These are phyloP conservation scores for Cherax quadricarinatus DNA, from an alignment of 1,140 invertebrate species.

Conservation along the genomic window DNA sequence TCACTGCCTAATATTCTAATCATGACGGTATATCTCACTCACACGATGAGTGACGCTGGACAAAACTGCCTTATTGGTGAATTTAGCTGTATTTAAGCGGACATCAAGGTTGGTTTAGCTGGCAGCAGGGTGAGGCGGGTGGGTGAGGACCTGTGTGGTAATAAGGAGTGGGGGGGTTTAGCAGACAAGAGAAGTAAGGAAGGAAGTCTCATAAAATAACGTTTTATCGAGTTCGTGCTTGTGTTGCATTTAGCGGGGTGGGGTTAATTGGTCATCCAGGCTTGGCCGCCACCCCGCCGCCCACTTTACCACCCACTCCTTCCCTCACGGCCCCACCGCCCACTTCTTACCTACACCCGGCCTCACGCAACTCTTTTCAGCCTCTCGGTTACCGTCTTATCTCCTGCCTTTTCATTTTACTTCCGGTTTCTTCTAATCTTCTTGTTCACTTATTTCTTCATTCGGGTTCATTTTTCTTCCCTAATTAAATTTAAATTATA, in stretches of 20 bases:
- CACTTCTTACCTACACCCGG: no score
- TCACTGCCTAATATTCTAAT: no score
- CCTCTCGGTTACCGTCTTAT: neutral
- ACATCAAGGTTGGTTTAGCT: no score
- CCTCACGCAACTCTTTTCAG: neutral
- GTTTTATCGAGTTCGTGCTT: neutral
- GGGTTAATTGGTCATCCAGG: neutral
- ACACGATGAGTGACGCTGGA: no score
- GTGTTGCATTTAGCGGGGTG: neutral
- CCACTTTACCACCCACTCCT: neutral
- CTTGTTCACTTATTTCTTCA: no score
- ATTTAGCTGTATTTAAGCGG: no score
- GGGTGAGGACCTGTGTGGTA: no score
- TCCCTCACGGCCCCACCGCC: neutral
- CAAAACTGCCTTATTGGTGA: no score
- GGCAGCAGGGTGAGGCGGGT: no score
- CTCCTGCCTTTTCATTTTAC: conserved; percentile 5
- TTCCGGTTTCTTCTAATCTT: neutral
- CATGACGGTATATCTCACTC: no score
- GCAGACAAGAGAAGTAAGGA: neutral
- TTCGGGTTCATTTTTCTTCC: neutral
- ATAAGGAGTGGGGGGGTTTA: no score
- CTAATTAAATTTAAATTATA: neutral
- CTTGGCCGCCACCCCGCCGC: neutral
- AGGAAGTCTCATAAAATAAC: neutral